These are phyloP conservation scores for Odontamblyopus rebecca DNA, from an alignment of 2,797 vertebrate genomes.

Conservation along the genomic window DNA sequence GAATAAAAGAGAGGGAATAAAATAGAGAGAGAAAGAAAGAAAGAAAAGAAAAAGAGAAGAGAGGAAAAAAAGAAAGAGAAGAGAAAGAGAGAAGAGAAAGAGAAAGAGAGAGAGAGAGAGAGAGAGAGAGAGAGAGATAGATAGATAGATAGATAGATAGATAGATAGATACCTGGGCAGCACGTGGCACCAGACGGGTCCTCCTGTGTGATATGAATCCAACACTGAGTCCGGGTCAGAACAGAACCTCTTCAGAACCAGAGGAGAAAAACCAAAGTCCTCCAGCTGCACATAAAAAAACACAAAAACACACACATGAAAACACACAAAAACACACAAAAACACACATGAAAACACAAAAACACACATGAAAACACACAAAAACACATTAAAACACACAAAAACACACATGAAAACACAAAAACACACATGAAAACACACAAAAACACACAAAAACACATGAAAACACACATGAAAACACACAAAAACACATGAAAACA, in stretches of 20 bases:
- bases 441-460: no score
- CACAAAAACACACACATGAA: background rate
- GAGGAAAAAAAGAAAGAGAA: background rate
- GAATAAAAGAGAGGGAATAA: background rate
- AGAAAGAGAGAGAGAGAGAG: background rate
- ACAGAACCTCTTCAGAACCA: constrained; percentile 76
- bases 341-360: no score
- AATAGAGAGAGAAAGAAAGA: no score
- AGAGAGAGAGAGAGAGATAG: background rate
- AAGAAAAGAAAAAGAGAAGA: background rate
- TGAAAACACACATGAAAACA: no score
- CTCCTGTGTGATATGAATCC: constrained; percentile 68
- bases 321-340: no score
- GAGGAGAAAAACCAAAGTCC: constrained; percentile 82
- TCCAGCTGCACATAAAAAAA: constrained; percentile 68
- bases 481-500: no score
- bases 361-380: no score
- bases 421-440: background rate
- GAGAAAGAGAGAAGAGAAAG: no score
- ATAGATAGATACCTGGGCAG: constrained; percentile 93
- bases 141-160: no score
- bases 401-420: background rate
- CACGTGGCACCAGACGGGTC: constrained; percentile 87
- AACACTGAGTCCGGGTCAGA: constrained; percentile 70
- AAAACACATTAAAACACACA: no score